Conservation (phyloP, 2,888 invertebrate genomes). For the Acronicta psi region DNA sequence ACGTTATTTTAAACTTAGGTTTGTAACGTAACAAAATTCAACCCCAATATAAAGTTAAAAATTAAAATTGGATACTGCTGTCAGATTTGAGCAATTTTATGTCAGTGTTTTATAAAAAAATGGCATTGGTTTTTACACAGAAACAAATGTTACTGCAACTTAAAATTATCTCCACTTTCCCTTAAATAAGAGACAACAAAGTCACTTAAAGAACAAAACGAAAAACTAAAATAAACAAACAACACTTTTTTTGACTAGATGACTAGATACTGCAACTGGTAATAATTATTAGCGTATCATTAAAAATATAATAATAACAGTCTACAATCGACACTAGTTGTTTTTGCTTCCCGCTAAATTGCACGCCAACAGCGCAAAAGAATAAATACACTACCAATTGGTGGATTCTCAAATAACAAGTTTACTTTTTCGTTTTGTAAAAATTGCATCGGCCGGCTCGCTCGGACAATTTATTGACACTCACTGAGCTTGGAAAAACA, state of each 20-base stretch:
- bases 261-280: conserved; percentile 5
- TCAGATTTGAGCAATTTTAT: too few relatives aligned
- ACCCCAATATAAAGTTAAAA: too few relatives aligned
- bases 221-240: conserved; percentile 9
- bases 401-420: conserved; percentile 60
- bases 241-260: neutral
- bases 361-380: conserved; percentile 50
- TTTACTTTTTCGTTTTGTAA: conserved; percentile 63
- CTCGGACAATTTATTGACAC: conserved; percentile 62
- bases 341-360: conserved; percentile 44
- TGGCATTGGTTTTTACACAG: too few relatives aligned
- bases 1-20: too few relatives aligned
- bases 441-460: conserved; percentile 65
- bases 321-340: conserved; percentile 37
- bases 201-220: conserved; percentile 34
- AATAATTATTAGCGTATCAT: conserved; percentile 36
- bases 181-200: conserved; percentile 10
- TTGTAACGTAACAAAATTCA: too few relatives aligned
- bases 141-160: too few relatives aligned
- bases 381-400: conserved; percentile 59
- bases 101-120: too few relatives aligned
- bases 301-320: conserved; percentile 45
- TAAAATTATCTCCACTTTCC: too few relatives aligned
- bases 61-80: too few relatives aligned
- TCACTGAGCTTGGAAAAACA: conserved; percentile 44